A percentile compares a stretch with the other conserved stretches of the same genome.
These are phyloP conservation scores for Molossus alvarezi DNA, from an alignment of 2,797 vertebrate species.

Conservation along the genomic window DNA sequence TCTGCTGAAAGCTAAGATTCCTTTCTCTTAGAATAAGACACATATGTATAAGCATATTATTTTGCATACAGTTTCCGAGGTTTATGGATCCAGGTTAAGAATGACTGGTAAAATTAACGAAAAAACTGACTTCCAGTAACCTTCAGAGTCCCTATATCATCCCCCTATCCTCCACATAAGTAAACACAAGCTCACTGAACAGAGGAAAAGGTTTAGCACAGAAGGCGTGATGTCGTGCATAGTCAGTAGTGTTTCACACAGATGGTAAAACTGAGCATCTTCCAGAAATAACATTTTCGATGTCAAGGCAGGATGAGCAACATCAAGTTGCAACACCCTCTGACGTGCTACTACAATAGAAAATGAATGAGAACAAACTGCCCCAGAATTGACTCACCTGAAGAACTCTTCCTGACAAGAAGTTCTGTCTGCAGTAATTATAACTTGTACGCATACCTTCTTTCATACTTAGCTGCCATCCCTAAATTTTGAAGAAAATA, in stretches of 20 bases:
- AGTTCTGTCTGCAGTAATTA: conserved; percentile 97
- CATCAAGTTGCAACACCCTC: background rate
- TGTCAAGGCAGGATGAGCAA: background rate
- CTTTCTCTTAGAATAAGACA: background rate
- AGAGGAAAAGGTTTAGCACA: conserved; percentile 15
- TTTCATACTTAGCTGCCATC: conserved; percentile 94
- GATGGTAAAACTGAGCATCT: background rate
- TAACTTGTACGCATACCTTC: conserved; percentile 92
- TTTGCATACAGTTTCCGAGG: background rate
- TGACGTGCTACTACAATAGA: background rate
- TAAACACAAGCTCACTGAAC: background rate
- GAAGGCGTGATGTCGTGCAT: background rate
- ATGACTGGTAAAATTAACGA: background rate
- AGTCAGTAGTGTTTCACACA: background rate
- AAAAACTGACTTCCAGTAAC: background rate
- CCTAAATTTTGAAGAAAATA: conserved; percentile 90
- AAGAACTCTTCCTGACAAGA: conserved; percentile 95
- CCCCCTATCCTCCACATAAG: background rate
- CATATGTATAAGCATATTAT: background rate
- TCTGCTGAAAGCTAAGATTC: background rate
- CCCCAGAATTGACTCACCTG: conserved; percentile 91
- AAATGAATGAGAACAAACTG: background rate
- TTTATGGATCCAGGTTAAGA: conserved; percentile 22
- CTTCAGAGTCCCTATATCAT: background rate
- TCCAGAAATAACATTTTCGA: conserved; percentile 51